These are phyloP conservation scores for Unio pictorum DNA, from an alignment of 2,888 invertebrate genomes.

Conservation along the genomic window DNA sequence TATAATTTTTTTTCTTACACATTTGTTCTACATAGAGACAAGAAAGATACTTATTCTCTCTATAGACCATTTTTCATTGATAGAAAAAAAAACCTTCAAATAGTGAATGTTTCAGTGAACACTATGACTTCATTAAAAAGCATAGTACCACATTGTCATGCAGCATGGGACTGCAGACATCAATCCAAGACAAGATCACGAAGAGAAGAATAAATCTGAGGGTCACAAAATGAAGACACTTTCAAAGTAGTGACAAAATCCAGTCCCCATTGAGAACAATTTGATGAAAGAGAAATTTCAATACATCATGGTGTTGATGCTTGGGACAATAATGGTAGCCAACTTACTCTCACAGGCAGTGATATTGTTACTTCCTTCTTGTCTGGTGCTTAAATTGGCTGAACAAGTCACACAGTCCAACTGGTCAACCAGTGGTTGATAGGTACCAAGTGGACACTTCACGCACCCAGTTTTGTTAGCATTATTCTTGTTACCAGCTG, in stretches of 20 bases:
- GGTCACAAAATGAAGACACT: slow-evolving; percentile 4
- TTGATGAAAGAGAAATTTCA: background rate
- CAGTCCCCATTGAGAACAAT: background rate
- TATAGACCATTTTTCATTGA: too few relatives aligned
- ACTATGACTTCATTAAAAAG: too few relatives aligned
- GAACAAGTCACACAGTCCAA: slow-evolving; percentile 12
- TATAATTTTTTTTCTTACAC: too few relatives aligned
- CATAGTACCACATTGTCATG: too few relatives aligned
- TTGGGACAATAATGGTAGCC: background rate
- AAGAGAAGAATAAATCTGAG: slow-evolving; percentile 1
- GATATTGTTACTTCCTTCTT: slow-evolving; percentile 5
- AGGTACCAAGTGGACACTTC: slow-evolving; percentile 21
- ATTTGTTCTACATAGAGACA: too few relatives aligned
- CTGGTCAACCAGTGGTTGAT: slow-evolving; percentile 19
- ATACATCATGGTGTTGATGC: background rate
- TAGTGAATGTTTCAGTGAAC: too few relatives aligned
- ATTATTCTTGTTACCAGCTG: slow-evolving; percentile 34
- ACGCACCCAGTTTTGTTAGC: slow-evolving; percentile 17
- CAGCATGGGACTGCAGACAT: too few relatives aligned
- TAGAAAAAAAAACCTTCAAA: too few relatives aligned
- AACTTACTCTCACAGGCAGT: slow-evolving; percentile 25
- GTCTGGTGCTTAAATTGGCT: slow-evolving; percentile 18
- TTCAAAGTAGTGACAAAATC: slow-evolving; percentile 1
- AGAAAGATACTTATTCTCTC: too few relatives aligned
- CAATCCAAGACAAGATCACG: too few relatives aligned